Percentiles rank a stretch among this genome's conserved stretches.
These are phyloP conservation scores for Phacellophora camtschatica DNA, from an alignment of 30 jellyfish, hydroid and myxozoan species.

Conservation along the genomic window DNA sequence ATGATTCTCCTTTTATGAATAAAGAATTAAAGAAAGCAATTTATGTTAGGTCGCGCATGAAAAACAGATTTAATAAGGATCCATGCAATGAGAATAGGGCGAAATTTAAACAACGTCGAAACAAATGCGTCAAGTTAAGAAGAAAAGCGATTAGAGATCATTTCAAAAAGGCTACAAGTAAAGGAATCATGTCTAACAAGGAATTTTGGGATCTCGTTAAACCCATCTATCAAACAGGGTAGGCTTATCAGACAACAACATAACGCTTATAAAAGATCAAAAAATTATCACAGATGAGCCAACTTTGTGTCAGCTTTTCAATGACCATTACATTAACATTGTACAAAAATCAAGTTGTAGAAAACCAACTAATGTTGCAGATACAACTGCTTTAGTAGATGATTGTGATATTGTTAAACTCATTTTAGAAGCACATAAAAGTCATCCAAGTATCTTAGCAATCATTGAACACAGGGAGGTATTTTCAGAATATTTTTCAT, in stretches of 20 bases:
- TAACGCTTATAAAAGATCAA: not conserved
- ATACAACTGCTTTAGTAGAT: not conserved
- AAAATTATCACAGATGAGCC: conserved; percentile 3
- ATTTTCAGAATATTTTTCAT: not conserved
- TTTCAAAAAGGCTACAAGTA: not conserved
- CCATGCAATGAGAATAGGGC: conserved; percentile 2
- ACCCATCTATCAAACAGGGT: not conserved
- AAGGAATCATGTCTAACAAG: not conserved
- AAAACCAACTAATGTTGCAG: conserved; percentile 21
- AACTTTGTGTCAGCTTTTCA: not conserved
- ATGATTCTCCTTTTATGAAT: conserved; percentile 35
- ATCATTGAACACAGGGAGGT: not conserved
- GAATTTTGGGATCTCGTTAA: not conserved
- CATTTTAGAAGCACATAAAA: not conserved
- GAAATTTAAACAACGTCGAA: not conserved
- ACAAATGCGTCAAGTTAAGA: not conserved
- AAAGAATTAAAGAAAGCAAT: conserved; percentile 2
- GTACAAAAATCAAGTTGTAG: conserved; percentile 14
- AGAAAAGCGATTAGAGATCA: not conserved
- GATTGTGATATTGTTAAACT: not conserved
- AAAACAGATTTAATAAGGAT: conserved; percentile 6
- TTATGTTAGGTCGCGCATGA: not conserved
- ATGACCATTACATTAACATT: conserved; percentile 18
- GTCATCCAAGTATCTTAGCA: not conserved
- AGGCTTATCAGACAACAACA: conserved; percentile 17